Evolutionary conservation across 2,797 vertebrate species (phyloP).

Genomic region (Gymnoscopelus microlampas): DNA sequence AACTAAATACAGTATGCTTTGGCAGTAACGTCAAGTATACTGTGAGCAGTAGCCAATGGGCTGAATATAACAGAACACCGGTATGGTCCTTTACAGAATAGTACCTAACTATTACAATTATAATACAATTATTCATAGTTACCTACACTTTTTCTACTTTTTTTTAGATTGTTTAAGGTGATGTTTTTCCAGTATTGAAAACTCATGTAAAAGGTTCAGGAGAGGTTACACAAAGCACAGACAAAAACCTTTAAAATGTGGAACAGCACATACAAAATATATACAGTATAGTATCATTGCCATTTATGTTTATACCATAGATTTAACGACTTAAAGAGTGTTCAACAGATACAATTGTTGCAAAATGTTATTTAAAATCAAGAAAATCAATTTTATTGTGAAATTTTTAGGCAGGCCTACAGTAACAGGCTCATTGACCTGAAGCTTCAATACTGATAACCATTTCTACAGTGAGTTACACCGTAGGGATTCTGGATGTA

Average conservation of each 20-base stretch:
- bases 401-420: conserved; percentile 26
- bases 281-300: background rate
- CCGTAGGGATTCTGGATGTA: conserved; percentile 31
- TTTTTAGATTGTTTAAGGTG: conserved; percentile 12
- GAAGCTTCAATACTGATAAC: conserved; percentile 19
- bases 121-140: background rate
- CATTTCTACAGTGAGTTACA: conserved; percentile 1
- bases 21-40: too few species aligned
- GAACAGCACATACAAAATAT: conserved; percentile 29
- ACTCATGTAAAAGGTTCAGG: conserved; percentile 7
- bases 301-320: background rate
- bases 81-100: too few species aligned
- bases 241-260: background rate
- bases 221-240: conserved; percentile 17
- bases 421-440: conserved; percentile 15
- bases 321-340: conserved; percentile 15
- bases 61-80: too few species aligned
- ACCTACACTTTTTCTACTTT: conserved; percentile 6
- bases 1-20: too few species aligned
- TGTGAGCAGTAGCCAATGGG: too few species aligned
- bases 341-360: conserved; percentile 7
- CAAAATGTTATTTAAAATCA: conserved; percentile 11
- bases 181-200: conserved; percentile 14
- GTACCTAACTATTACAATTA: too few species aligned
- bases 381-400: background rate